A percentile compares a stretch with the other conserved stretches of the same genome.
Conservation (phyloP, 1,140 invertebrate genomes). For the Phocides pigmalion region DNA sequence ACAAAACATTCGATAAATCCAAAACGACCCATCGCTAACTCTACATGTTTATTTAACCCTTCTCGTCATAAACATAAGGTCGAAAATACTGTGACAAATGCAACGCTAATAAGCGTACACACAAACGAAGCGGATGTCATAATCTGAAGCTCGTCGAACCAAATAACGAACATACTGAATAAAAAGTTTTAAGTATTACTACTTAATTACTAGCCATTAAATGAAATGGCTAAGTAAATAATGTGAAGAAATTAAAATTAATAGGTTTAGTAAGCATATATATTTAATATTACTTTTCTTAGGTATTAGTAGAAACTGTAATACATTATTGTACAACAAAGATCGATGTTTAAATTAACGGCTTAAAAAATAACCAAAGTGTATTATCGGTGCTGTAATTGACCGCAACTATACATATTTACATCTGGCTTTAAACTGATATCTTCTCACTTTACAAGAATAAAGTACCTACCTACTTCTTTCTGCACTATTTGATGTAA, state of each 20-base stretch:
- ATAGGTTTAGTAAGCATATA: not conserved
- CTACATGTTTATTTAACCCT: slow-evolving; percentile 30
- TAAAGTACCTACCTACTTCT: too few relatives aligned
- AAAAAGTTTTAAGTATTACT: slow-evolving; percentile 32
- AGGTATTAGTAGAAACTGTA: too few relatives aligned
- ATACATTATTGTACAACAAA: too few relatives aligned
- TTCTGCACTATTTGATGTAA: too few relatives aligned
- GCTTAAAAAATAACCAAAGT: too few relatives aligned
- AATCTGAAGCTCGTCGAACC: slow-evolving; percentile 57
- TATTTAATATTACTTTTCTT: not conserved
- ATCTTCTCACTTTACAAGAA: too few relatives aligned
- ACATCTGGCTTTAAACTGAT: too few relatives aligned
- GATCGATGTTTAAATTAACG: too few relatives aligned
- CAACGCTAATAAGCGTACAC: slow-evolving; percentile 36
- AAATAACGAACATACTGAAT: slow-evolving; percentile 53
- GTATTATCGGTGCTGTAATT: too few relatives aligned
- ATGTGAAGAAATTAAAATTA: not conserved
- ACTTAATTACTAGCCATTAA: slow-evolving; percentile 21
- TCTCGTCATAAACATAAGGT: slow-evolving; percentile 37
- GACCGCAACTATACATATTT: too few relatives aligned
- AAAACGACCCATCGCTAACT: slow-evolving; percentile 35
- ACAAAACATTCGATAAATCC: slow-evolving; percentile 46
- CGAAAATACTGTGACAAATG: slow-evolving; percentile 31
- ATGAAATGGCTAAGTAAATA: not conserved
- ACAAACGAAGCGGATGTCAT: slow-evolving; percentile 68